Evolutionary conservation across 1,140 invertebrate genomes (phyloP).

Genomic region (Drosophila pseudoananassae): DNA sequence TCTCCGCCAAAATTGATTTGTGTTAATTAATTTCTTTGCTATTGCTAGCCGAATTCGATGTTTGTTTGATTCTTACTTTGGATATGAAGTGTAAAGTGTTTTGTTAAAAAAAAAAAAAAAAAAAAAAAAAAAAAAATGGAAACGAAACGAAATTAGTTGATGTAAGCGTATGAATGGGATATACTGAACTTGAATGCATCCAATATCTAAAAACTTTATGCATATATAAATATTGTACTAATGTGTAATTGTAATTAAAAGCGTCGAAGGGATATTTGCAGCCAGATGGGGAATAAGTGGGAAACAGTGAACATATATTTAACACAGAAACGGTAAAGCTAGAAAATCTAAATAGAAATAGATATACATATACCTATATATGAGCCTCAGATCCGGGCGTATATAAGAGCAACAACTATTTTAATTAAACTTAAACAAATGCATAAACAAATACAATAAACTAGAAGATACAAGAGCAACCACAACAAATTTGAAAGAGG

Average conservation of each 20-base stretch:
- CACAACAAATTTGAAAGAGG: slow-evolving; percentile 19
- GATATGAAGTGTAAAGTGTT: slow-evolving; percentile 38
- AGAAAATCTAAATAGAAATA: slow-evolving; percentile 77
- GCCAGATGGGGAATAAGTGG: slow-evolving; percentile 19
- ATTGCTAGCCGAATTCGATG: slow-evolving; percentile 58
- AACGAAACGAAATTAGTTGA: slow-evolving; percentile 45
- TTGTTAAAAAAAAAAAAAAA: slow-evolving; percentile 19
- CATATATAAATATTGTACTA: slow-evolving; percentile 72
- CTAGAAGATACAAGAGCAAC: slow-evolving; percentile 37
- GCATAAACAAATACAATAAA: slow-evolving; percentile 73
- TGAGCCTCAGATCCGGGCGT: slow-evolving; percentile 43
- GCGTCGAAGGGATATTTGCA: slow-evolving; percentile 34
- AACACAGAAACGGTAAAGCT: slow-evolving; percentile 71
- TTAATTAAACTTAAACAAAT: slow-evolving; percentile 68
- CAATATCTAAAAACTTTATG: slow-evolving; percentile 51
- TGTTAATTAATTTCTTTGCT: slow-evolving; percentile 43
- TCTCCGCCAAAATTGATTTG: slow-evolving; percentile 27
- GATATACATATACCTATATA: slow-evolving; percentile 61
- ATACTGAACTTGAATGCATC: slow-evolving; percentile 53
- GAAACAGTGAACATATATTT: slow-evolving; percentile 62
- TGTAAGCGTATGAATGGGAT: slow-evolving; percentile 59
- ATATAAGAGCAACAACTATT: slow-evolving; percentile 71
- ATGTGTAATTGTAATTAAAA: slow-evolving; percentile 71
- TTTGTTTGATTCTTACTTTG: slow-evolving; percentile 34
- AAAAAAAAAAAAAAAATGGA: not conserved